Percentiles rank a stretch among this genome's conserved stretches.
Conservation (phyloP, 2,888 invertebrate species). For the Melipona beecheii region DNA sequence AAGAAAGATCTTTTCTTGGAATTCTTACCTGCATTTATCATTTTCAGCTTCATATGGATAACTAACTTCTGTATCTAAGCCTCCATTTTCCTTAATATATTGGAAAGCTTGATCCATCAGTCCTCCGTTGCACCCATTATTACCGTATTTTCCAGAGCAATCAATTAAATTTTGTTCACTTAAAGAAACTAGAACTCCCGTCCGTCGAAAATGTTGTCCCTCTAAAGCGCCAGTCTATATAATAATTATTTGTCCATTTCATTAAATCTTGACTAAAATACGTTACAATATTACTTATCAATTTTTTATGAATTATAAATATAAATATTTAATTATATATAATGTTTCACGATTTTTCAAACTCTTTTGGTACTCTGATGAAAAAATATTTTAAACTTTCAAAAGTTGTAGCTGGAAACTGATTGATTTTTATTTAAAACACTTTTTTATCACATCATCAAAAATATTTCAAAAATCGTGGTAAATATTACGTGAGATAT, state of each 20-base stretch:
- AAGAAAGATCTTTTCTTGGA: not conserved
- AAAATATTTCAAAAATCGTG: too few relatives aligned
- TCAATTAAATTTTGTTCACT: constrained; percentile 97
- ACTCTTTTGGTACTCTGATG: too few relatives aligned
- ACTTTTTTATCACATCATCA: too few relatives aligned
- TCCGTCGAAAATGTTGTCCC: constrained; percentile 94
- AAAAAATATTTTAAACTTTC: too few relatives aligned
- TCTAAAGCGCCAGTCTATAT: constrained; percentile 95
- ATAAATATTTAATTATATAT: too few relatives aligned
- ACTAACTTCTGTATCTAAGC: constrained; percentile 94
- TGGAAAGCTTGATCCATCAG: constrained; percentile 93
- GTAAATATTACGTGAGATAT: too few relatives aligned
- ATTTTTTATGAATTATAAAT: not conserved
- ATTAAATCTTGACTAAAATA: constrained; percentile 77
- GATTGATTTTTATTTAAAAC: too few relatives aligned
- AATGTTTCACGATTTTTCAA: too few relatives aligned
- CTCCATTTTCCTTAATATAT: constrained; percentile 93
- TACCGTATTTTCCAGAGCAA: constrained; percentile 93
- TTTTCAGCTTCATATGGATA: constrained; percentile 95
- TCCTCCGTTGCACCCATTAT: constrained; percentile 96
- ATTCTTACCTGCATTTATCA: constrained; percentile 87
- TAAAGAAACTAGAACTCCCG: constrained; percentile 91
- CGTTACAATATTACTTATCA: not conserved
- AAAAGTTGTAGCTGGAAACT: too few relatives aligned
- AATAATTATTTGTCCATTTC: not conserved